Evolutionary conservation across 2,113 vertebrate species (phyloP).

Genomic region (Oryzias melastigma): DNA sequence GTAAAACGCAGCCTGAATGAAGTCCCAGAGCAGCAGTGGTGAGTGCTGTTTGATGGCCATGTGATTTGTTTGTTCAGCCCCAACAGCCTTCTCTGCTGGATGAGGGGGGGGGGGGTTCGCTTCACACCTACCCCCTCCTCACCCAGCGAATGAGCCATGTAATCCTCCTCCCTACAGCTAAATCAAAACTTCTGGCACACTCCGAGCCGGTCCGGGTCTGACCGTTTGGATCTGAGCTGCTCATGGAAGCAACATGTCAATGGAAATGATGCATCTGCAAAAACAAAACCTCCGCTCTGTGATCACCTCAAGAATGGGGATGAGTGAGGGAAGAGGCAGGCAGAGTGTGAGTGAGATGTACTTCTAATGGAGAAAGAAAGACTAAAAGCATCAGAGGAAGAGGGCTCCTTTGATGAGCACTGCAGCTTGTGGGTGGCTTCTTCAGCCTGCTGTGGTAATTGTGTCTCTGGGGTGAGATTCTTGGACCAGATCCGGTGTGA

Average conservation of each 20-base stretch:
- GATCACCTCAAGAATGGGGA: background rate
- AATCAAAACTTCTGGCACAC: slow-evolving; percentile 79
- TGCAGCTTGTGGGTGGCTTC: slow-evolving; percentile 56
- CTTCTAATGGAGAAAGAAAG: slow-evolving; percentile 38
- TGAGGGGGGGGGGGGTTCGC: slow-evolving; percentile 67
- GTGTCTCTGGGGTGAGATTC: slow-evolving; percentile 65
- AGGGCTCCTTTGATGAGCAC: slow-evolving; percentile 54
- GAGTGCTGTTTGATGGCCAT: slow-evolving; percentile 87
- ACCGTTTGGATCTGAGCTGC: slow-evolving; percentile 9
- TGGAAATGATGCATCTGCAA: background rate
- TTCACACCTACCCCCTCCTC: slow-evolving; percentile 85
- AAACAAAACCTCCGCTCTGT: background rate
- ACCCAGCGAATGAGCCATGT: slow-evolving; percentile 93
- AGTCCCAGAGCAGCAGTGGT: slow-evolving; percentile 75
- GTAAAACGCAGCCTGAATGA: slow-evolving; percentile 78
- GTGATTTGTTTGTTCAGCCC: slow-evolving; percentile 90
- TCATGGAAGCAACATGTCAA: too few species aligned
- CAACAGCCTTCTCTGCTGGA: slow-evolving; percentile 83
- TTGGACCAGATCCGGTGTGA: slow-evolving; percentile 57
- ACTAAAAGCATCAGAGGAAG: slow-evolving; percentile 29
- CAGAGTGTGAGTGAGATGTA: slow-evolving; percentile 24
- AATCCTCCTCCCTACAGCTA: slow-evolving; percentile 84
- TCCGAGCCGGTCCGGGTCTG: slow-evolving; percentile 24
- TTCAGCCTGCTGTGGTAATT: slow-evolving; percentile 72
- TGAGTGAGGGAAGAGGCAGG: slow-evolving; percentile 2